Conservation (phyloP, 2,888 invertebrate species). For the Heliconius ethilla region DNA sequence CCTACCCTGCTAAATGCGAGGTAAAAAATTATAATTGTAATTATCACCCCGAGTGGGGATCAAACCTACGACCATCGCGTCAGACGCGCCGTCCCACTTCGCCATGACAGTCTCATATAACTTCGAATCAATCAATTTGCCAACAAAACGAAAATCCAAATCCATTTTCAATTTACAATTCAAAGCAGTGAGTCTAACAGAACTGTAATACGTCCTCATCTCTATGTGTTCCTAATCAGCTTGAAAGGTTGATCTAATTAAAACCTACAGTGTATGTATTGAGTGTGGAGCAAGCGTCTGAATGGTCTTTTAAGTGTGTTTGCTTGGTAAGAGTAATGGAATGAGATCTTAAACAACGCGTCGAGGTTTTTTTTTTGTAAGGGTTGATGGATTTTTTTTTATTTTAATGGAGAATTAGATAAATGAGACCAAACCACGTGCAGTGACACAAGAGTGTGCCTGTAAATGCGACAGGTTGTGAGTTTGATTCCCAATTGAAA, state of each 20-base stretch:
- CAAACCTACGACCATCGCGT: background rate
- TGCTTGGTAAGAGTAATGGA: constrained; percentile 26
- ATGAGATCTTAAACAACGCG: constrained; percentile 19
- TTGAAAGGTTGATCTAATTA: constrained; percentile 42
- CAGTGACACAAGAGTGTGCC: background rate
- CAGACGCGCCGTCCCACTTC: background rate
- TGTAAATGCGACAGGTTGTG: background rate
- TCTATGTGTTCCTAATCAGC: constrained; percentile 40
- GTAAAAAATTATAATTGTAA: no score
- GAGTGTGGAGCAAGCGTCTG: constrained; percentile 30
- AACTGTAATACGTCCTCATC: constrained; percentile 31
- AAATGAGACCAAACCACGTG: background rate
- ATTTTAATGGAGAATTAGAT: background rate
- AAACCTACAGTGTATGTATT: constrained; percentile 28
- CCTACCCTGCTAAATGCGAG: background rate
- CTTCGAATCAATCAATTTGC: background rate
- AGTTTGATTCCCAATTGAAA: background rate
- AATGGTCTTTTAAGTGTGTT: constrained; percentile 32
- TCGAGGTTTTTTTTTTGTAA: background rate
- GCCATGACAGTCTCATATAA: background rate
- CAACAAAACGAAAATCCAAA: constrained; percentile 14
- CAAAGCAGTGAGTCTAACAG: constrained; percentile 30
- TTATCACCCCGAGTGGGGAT: no score
- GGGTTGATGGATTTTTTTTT: background rate
- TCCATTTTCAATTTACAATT: constrained; percentile 26